Conservation (phyloP, 2,888 invertebrate genomes). For the Ditula angustiorana region DNA sequence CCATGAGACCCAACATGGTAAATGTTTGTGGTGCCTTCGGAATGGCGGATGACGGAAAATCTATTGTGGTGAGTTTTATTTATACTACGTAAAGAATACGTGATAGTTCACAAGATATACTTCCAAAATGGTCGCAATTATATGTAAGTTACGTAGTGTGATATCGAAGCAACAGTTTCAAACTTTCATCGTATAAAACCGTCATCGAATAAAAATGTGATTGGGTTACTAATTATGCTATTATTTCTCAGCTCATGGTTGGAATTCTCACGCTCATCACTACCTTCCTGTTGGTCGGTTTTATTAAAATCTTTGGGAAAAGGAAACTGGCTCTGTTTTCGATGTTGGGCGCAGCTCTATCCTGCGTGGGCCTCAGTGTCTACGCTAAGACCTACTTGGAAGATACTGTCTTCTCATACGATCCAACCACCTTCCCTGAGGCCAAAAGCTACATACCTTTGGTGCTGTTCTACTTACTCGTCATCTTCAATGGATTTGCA, state of each 20-base stretch:
- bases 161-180: too few relatives aligned
- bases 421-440: conserved; percentile 66
- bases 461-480: conserved; percentile 69
- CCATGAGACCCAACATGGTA: conserved; percentile 83
- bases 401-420: conserved; percentile 74
- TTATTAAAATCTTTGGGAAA: conserved; percentile 77
- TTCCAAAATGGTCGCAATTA: too few relatives aligned
- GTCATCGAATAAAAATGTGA: too few relatives aligned
- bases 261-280: conserved; percentile 77
- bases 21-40: conserved; percentile 80
- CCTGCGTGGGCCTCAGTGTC: conserved; percentile 70
- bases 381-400: conserved; percentile 70
- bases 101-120: too few relatives aligned
- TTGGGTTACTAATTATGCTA: neutral
- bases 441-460: conserved; percentile 72
- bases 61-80: conserved; percentile 64
- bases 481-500: conserved; percentile 70
- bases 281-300: conserved; percentile 66
- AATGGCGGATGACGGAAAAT: conserved; percentile 69
- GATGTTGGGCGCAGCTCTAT: conserved; percentile 69
- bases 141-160: too few relatives aligned
- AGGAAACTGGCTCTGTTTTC: conserved; percentile 75
- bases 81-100: neutral
- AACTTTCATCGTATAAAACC: too few relatives aligned
- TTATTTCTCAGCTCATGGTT: conserved; percentile 70